Evolutionary conservation across 2,888 invertebrate species (phyloP), one percentile per base, ranked within the genome.

Genomic region (Caprella mutica): DNA sequence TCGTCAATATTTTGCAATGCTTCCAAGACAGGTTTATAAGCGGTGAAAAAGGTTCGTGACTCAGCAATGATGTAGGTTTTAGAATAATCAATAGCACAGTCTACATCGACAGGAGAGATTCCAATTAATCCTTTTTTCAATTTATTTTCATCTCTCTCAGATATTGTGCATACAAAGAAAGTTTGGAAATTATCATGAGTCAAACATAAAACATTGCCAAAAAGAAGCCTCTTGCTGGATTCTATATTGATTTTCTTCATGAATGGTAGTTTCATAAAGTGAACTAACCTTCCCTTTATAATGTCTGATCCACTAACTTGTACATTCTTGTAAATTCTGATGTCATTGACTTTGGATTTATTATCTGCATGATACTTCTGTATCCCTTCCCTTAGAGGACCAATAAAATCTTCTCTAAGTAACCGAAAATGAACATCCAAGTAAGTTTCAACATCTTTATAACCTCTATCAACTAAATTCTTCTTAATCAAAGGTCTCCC

Each of bases 31-130:
- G 84, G 81, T 63, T 81, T 77, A 69, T 88, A 89, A 0, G 88
- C 85, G 69, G 88, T 88, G 69, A 88, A 87, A 71, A 83, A 90
- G 0, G 84, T 81, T 52, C 80, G 81, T 52, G 85, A 82, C 70
- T 88, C 86, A 2, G 85, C 78, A 78, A 79, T 0, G 72, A 65
- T 59, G 74, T 44, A 19, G 3, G n/a, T 14, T 6, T 19, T 29
- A 3, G 12, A 17, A 17, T 23, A 8, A 23, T 46, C 6, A 6
- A 51, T 5, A 3, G 27, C 33, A 2, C 17, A n/a, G n/a, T n/a
- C n/a, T n/a, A n/a, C n/a, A n/a, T n/a, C n/a, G n/a, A n/a, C n/a
- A n/a, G n/a, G n/a, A 2, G 21, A 1, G 26, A 68, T 70, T 69
- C 78, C 73, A 69, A 82, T 78, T 71, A 76, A 77, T 56, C 83